phyloP scores from a whole-genome alignment of 2,797 vertebrate genomes.

The Euphonia xanthogaster region DNA sequence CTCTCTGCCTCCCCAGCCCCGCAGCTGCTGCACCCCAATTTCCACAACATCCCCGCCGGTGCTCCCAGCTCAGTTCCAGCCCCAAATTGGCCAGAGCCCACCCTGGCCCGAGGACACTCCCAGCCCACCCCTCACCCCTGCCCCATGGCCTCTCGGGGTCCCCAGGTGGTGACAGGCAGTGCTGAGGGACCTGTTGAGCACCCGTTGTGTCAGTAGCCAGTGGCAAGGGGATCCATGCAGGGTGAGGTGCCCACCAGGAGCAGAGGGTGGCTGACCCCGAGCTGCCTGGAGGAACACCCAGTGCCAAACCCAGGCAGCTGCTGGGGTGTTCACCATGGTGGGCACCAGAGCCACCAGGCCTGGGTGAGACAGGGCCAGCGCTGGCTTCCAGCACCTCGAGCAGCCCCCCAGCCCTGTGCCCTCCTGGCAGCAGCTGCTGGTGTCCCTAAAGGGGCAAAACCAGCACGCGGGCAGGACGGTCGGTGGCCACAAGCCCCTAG shows the following conservation, averaged over 20 bases:
- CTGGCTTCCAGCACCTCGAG: neutral
- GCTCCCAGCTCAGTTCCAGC: neutral
- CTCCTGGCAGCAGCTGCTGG: neutral
- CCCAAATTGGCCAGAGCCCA: neutral
- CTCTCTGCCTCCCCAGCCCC: neutral
- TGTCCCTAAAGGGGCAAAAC: neutral
- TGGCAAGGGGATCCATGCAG: fast-evolving
- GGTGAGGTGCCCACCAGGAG: fast-evolving
- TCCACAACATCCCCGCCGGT: neutral
- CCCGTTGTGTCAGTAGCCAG: fast-evolving
- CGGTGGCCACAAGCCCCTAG: neutral
- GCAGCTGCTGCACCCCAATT: fast-evolving
- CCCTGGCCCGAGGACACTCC: neutral
- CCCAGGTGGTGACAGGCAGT: fast-evolving
- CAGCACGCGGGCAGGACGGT: neutral
- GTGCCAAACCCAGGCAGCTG: neutral
- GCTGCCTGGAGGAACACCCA: neutral
- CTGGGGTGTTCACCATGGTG: fast-evolving
- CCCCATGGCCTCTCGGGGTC: neutral
- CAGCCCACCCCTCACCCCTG: fast-evolving
- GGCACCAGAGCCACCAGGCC: neutral
- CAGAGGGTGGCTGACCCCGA: fast-evolving
- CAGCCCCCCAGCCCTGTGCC: neutral
- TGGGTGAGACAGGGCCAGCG: neutral
- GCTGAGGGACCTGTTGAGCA: slow-evolving; percentile 6